A percentile compares a stretch with the other conserved stretches of the same genome.
Conservation (phyloP, 2,888 invertebrate species). For the Tachystola acroxantha region DNA sequence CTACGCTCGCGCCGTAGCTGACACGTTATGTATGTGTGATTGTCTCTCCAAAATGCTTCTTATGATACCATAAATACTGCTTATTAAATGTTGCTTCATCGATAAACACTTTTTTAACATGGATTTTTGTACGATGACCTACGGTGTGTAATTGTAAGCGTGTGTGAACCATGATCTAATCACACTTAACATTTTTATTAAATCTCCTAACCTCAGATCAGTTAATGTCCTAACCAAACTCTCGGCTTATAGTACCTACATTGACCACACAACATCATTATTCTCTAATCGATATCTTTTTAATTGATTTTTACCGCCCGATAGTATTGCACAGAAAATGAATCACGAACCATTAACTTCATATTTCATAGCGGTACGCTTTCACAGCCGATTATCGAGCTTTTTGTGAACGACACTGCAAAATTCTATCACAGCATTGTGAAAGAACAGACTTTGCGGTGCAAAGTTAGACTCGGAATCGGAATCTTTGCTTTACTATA, state of each 20-base stretch:
- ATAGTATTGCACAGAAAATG: slow-evolving; percentile 36
- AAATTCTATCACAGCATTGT: slow-evolving; percentile 4
- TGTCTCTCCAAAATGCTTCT: no score
- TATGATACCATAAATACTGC: no score
- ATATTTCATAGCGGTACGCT: slow-evolving; percentile 37
- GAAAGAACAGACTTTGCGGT: slow-evolving; percentile 3
- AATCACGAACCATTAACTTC: slow-evolving; percentile 51
- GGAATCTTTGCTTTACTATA: slow-evolving; percentile 10
- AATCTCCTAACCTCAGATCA: no score
- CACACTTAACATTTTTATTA: no score
- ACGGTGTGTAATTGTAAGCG: no score
- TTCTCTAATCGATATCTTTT: slow-evolving; percentile 24
- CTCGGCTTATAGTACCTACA: no score
- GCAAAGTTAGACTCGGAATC: slow-evolving; percentile 5
- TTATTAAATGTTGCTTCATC: no score
- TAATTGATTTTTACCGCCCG: slow-evolving; percentile 32
- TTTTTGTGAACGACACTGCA: slow-evolving; percentile 7
- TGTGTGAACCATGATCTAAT: no score
- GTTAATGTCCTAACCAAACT: no score
- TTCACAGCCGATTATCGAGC: slow-evolving; percentile 29
- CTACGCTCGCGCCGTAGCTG: slow-evolving; percentile 11
- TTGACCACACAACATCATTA: no score
- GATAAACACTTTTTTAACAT: no score
- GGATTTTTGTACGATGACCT: no score
- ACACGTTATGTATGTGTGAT: slow-evolving; percentile 4